These are phyloP conservation scores for Drosophila eohydei DNA, from an alignment of 2,888 invertebrate genomes.

Conservation along the genomic window DNA sequence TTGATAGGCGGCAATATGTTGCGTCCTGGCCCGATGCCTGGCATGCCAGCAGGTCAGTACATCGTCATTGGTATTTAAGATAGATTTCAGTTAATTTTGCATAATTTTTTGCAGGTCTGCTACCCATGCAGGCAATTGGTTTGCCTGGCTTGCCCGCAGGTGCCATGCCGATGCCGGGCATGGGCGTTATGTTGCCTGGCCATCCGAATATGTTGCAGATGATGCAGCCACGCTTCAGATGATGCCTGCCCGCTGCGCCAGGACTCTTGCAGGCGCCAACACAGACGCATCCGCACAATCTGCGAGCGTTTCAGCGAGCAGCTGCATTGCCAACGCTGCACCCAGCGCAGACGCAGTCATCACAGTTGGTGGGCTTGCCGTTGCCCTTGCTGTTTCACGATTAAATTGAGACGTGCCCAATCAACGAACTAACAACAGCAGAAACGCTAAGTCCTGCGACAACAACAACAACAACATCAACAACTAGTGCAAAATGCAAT, in stretches of 20 bases:
- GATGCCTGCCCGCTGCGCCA: conserved; percentile 88
- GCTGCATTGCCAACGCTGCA: conserved; percentile 67
- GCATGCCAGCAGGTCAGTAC: conserved; percentile 84
- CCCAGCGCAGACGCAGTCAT: conserved; percentile 74
- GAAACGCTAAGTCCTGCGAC: conserved; percentile 8
- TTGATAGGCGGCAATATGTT: conserved; percentile 84
- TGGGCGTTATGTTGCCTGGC: conserved; percentile 86
- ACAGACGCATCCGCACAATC: conserved; percentile 74
- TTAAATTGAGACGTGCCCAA: conserved; percentile 38
- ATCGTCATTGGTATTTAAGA: neutral
- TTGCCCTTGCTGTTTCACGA: conserved; percentile 83
- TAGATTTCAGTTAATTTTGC: neutral
- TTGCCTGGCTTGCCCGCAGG: conserved; percentile 77
- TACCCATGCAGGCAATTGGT: conserved; percentile 84
- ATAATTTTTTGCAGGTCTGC: conserved; percentile 69
- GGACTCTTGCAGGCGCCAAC: conserved; percentile 82
- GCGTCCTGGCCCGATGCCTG: conserved; percentile 80
- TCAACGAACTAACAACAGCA: conserved; percentile 6
- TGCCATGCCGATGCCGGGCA: conserved; percentile 83
- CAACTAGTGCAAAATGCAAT: conserved; percentile 45
- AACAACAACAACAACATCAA: conserved; percentile 32
- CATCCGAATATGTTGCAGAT: conserved; percentile 86
- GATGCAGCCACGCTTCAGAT: conserved; percentile 95
- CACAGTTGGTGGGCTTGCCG: conserved; percentile 81
- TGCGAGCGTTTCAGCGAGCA: conserved; percentile 81